A percentile compares a stretch with the other conserved stretches of the same genome.
Evolutionary conservation across 2,888 invertebrate species (phyloP).

Genomic region (Pristionchus japonicus): DNA sequence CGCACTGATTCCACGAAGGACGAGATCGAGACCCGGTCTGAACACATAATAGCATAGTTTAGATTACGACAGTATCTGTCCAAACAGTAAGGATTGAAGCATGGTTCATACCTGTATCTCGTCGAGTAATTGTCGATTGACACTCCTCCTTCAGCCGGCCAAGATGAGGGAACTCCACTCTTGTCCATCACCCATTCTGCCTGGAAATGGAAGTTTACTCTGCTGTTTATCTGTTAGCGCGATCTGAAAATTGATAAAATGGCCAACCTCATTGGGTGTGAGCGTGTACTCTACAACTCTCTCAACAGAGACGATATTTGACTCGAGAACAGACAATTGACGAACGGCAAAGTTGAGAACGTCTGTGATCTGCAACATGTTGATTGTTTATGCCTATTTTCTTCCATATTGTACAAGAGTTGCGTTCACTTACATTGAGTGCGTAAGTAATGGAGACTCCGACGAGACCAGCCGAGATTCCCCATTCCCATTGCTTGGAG

Average conservation of each 20-base stretch:
- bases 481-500: slow-evolving; percentile 74
- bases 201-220: no score
- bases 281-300: slow-evolving; percentile 94
- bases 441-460: slow-evolving; percentile 79
- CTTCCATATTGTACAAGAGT: background rate
- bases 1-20: slow-evolving; percentile 87
- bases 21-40: slow-evolving; percentile 81
- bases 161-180: slow-evolving; percentile 50
- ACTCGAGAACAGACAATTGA: slow-evolving; percentile 85
- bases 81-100: background rate
- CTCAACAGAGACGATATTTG: slow-evolving; percentile 82
- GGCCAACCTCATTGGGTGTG: slow-evolving; percentile 77
- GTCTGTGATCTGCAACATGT: slow-evolving; percentile 66
- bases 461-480: slow-evolving; percentile 78
- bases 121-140: slow-evolving; percentile 58
- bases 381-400: background rate
- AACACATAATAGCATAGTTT: no score
- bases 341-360: slow-evolving; percentile 71
- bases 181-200: slow-evolving; percentile 63
- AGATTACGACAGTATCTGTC: no score
- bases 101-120: slow-evolving; percentile 42
- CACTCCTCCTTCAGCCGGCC: slow-evolving; percentile 58
- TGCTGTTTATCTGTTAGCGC: no score
- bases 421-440: slow-evolving; percentile 75
- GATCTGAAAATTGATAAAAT: no score